Percentiles rank a stretch among this genome's conserved stretches.
Conservation (phyloP, 2,113 vertebrate genomes). For the Platichthys stellatus region DNA sequence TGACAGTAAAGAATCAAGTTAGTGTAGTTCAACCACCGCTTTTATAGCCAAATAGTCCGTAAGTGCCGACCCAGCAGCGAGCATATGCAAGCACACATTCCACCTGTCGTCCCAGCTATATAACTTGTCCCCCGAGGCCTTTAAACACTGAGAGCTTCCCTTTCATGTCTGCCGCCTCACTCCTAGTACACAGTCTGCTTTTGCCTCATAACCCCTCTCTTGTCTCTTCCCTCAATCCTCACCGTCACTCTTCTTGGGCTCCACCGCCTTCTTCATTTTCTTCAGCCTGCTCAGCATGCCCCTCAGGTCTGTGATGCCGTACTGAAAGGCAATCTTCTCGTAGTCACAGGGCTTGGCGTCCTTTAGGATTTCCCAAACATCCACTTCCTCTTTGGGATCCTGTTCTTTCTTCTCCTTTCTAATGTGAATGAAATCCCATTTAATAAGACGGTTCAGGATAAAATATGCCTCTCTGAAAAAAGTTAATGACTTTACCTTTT, state of each 20-base stretch:
- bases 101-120: constrained; percentile 43
- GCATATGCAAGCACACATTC: constrained; percentile 34
- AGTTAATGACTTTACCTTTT: constrained; percentile 82
- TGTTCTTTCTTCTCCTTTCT: constrained; percentile 80
- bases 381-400: constrained; percentile 78
- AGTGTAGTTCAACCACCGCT: constrained; percentile 13
- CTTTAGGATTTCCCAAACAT: constrained; percentile 91
- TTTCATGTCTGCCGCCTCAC: constrained; percentile 31
- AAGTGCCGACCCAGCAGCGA: constrained; percentile 26
- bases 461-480: background rate
- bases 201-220: constrained; percentile 10
- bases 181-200: constrained; percentile 11
- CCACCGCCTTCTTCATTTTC: constrained; percentile 83
- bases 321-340: constrained; percentile 92
- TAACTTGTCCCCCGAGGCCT: constrained; percentile 28
- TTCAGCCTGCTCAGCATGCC: constrained; percentile 92
- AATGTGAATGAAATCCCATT: background rate
- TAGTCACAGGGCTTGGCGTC: constrained; percentile 91
- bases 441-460: background rate
- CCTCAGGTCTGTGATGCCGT: constrained; percentile 92
- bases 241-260: constrained; percentile 90
- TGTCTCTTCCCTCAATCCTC: constrained; percentile 32
- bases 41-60: constrained; percentile 40
- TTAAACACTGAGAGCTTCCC: constrained; percentile 26
- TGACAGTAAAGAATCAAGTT: constrained; percentile 54